These are phyloP conservation scores for Mesocentrotus franciscanus DNA, from an alignment of 53 echinoderm and acorn worm species.

Conservation along the genomic window DNA sequence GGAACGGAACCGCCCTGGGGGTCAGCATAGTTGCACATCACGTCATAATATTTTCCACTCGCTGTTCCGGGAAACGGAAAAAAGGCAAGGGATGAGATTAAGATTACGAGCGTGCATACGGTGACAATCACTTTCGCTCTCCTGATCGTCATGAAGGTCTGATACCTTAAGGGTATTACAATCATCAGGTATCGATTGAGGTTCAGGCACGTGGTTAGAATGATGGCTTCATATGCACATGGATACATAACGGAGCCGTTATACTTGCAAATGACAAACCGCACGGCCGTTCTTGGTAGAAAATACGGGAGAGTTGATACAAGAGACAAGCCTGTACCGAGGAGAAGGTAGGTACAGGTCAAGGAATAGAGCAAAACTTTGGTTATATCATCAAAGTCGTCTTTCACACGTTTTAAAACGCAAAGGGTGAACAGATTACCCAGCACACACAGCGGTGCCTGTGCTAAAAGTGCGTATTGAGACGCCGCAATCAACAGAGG, in stretches of 20 bases:
- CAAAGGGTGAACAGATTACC: not conserved
- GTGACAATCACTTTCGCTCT: not conserved
- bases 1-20: not conserved
- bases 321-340: not conserved
- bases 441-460: not conserved
- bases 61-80: not conserved
- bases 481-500: no score
- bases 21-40: not conserved
- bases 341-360: not conserved
- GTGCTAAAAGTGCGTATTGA: not conserved
- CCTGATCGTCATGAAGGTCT: not conserved
- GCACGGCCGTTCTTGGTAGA: not conserved
- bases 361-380: not conserved
- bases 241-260: not conserved
- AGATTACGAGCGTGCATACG: not conserved
- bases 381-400: conserved; percentile 13
- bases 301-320: not conserved
- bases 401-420: not conserved
- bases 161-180: not conserved
- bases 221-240: conserved; percentile 1
- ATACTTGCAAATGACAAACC: not conserved
- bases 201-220: not conserved
- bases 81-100: not conserved
- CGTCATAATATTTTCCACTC: not conserved
- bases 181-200: conserved; percentile 22